These are phyloP conservation scores for Megalops atlanticus DNA, from an alignment of 2,113 vertebrate species.

Conservation along the genomic window DNA sequence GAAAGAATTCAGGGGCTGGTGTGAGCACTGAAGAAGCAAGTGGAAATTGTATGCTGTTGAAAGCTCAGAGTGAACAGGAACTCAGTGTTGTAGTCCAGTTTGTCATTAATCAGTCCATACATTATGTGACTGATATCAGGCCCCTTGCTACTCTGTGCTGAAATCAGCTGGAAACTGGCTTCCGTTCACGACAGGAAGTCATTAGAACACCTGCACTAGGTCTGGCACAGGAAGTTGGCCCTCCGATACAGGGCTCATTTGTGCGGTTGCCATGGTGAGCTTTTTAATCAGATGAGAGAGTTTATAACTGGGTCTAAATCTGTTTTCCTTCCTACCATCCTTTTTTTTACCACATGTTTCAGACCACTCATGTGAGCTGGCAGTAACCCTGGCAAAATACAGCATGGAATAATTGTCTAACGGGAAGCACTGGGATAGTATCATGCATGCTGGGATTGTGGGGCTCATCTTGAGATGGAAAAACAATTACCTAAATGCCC, in stretches of 20 bases:
- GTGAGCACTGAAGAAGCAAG: not conserved
- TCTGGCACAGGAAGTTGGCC: not conserved
- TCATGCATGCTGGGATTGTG: not conserved
- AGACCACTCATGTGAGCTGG: not conserved
- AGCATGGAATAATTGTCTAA: not conserved
- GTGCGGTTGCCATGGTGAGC: not conserved
- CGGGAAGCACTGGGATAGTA: not conserved
- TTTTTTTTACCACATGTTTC: slow-evolving; percentile 5
- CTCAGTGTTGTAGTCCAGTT: too few species aligned
- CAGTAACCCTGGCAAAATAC: not conserved
- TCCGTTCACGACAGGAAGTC: slow-evolving; percentile 21
- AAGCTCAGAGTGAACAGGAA: too few species aligned
- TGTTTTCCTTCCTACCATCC: slow-evolving; percentile 16
- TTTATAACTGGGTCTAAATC: slow-evolving; percentile 25
- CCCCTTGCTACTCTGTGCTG: not conserved
- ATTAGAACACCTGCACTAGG: slow-evolving; percentile 25
- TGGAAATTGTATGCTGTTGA: too few species aligned
- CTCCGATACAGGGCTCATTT: not conserved
- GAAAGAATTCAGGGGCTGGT: not conserved
- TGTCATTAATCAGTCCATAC: too few species aligned
- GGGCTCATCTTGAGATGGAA: not conserved
- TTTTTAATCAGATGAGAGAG: slow-evolving; percentile 14
- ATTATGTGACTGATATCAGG: not conserved
- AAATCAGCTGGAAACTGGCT: slow-evolving; percentile 14
- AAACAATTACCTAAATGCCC: not conserved